Base-by-base conservation (phyloP, 2,888 invertebrate species). In the Microctonus aethiopoides region DNA sequence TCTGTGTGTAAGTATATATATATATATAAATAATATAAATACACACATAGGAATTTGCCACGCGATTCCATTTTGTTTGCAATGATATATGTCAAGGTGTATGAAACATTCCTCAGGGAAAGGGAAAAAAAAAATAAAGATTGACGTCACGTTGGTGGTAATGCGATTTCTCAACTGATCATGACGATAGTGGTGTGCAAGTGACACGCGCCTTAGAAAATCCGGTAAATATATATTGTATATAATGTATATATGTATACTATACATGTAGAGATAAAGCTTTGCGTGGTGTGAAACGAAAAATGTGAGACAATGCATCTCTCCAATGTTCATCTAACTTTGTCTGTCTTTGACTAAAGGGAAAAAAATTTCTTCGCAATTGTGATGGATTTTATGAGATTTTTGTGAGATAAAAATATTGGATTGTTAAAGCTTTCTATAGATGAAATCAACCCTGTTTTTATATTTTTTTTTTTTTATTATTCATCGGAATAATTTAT, bases 81-180 rank as follows among this genome's bases (percentile, higher is more conserved):
- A 24, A 52, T 24, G 51, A 52, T 52, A 22, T 52, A 52, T 24
- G 51, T 52, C 51, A 52, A n/a, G 24, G 24, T 16, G 51, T 24
- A 22, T 52, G 51, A 52, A 10, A 24, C 10, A 20, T 24, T 24
- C 24, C 51, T 24, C 2, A 2, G 22, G 51, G 20, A 7, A 52
- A 52, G 9, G 9, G 10, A 52, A 9, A 1, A 52, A n/a, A 11
- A n/a, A n/a, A n/a, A n/a, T n/a, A n/a, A n/a, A n/a, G 51, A 52
- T 52, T 20, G 51, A 24, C 51, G 51, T 52, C 51, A 52, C 51
- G 51, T 52, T 22, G 9, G 4, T 0, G 10, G 51, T 20, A 52
- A 52, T 52, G 16, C 51, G 20, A 52, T 52, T 52, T 22, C 51
- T 52, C 51, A 52, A 22, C 51, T 52, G 51, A 52, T 52, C n/a